Evolutionary conservation across 2,797 vertebrate genomes (phyloP).

Genomic region (Coccyzus lansbergi): DNA sequence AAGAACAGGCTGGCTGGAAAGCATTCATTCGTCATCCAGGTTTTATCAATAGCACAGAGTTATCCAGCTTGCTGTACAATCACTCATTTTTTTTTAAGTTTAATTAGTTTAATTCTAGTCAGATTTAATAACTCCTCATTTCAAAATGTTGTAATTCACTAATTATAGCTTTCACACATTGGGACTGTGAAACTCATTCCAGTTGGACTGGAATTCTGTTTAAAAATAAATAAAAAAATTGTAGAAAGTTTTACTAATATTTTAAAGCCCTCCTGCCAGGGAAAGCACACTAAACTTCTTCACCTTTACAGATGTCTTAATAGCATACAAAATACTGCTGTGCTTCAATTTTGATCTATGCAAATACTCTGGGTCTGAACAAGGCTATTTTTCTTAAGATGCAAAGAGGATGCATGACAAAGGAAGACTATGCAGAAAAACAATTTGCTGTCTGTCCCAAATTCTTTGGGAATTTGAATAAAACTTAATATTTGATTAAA

Average conservation of each 20-base stretch:
- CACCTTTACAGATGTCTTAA: conserved; percentile 70
- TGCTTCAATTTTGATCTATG: conserved; percentile 78
- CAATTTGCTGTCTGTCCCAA: conserved; percentile 79
- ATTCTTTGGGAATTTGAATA: conserved; percentile 87
- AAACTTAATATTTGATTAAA: conserved; percentile 90
- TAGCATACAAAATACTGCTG: conserved; percentile 64
- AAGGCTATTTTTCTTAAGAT: conserved; percentile 87
- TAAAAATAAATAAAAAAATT: conserved; percentile 40
- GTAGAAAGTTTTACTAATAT: conserved; percentile 21
- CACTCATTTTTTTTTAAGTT: neutral
- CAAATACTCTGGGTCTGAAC: conserved; percentile 81
- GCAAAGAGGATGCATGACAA: conserved; percentile 84
- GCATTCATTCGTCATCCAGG: neutral
- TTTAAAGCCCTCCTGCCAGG: conserved; percentile 20
- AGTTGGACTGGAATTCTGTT: conserved; percentile 32
- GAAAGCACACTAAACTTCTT: conserved; percentile 35
- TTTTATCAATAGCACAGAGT: neutral
- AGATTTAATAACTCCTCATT: conserved; percentile 48
- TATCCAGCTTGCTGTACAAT: neutral
- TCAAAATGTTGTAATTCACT: conserved; percentile 57
- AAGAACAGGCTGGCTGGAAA: neutral
- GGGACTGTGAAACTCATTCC: conserved; percentile 17
- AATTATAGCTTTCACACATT: conserved; percentile 42
- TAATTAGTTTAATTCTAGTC: conserved; percentile 55
- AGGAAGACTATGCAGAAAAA: conserved; percentile 81